Conservation (phyloP, 1,140 invertebrate genomes). For the Danaus melanippus region DNA sequence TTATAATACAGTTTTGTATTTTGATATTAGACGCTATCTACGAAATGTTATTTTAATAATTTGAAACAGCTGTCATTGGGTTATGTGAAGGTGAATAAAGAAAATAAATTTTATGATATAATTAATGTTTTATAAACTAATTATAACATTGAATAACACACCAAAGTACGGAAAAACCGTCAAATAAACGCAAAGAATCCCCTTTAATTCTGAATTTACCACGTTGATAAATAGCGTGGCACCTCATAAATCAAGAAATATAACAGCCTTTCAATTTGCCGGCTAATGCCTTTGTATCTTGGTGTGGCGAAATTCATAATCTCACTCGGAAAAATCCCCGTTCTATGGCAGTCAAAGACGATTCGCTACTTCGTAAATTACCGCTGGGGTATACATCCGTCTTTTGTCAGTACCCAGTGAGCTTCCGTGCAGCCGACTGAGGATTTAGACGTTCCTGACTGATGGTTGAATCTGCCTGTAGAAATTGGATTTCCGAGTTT, state of each 20-base stretch:
- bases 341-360: constrained; percentile 12
- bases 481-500: constrained; percentile 15
- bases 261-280: constrained; percentile 37
- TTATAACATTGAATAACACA: neutral
- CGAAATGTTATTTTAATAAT: no score
- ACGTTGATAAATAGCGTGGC: constrained; percentile 26
- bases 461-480: constrained; percentile 13
- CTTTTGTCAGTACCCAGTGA: constrained; percentile 12
- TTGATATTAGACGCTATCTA: no score
- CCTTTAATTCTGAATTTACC: constrained; percentile 23
- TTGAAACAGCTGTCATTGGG: no score
- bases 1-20: no score
- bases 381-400: constrained; percentile 15
- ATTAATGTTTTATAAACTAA: no score
- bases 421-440: constrained; percentile 8
- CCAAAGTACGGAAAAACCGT: constrained; percentile 5
- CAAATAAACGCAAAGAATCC: constrained; percentile 10
- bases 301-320: constrained; percentile 26
- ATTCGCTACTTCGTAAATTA: constrained; percentile 22
- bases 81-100: no score
- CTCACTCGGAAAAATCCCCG: constrained; percentile 12
- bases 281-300: constrained; percentile 31
- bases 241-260: constrained; percentile 34
- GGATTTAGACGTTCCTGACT: constrained; percentile 15
- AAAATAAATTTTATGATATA: no score